Percentiles rank a stretch among this genome's conserved stretches.
These are phyloP conservation scores for Platyrinchus mystaceus DNA, from an alignment of 2,797 vertebrate genomes.

Conservation along the genomic window DNA sequence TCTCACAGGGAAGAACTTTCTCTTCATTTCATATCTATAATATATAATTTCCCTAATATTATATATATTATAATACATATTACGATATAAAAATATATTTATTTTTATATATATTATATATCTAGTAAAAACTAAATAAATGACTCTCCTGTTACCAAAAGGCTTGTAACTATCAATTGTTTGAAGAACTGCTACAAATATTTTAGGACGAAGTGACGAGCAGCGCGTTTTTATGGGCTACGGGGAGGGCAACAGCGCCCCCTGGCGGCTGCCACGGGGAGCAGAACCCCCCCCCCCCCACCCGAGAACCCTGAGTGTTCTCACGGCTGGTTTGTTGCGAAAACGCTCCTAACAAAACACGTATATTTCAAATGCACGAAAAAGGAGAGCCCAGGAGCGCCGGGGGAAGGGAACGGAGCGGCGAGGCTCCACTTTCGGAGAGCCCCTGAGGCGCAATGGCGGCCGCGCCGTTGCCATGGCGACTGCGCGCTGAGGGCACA, in stretches of 20 bases:
- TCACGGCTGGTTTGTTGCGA: accelerated
- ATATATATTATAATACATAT: neutral
- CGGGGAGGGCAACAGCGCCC: neutral
- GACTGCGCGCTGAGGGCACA: neutral
- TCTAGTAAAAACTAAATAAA: neutral
- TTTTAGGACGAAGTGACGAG: accelerated
- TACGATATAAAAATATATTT: neutral
- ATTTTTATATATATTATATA: neutral
- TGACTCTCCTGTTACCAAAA: neutral
- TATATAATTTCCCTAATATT: neutral
- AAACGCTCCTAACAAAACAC: accelerated
- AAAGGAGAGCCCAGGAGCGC: too few species aligned
- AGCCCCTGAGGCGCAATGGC: neutral
- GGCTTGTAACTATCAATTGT: neutral
- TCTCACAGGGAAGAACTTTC: neutral
- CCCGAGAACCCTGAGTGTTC: accelerated
- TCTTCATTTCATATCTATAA: too few species aligned
- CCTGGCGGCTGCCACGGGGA: neutral
- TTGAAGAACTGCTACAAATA: accelerated
- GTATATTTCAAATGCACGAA: accelerated
- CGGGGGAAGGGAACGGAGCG: neutral
- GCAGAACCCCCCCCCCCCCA: accelerated
- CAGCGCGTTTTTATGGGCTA: accelerated
- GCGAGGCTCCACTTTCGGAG: accelerated
- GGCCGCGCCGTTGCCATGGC: neutral